Percentiles rank a stretch among this genome's conserved stretches.
phyloP scores from a whole-genome alignment of 1,140 invertebrate species.

The Drosophila kanapiae region DNA sequence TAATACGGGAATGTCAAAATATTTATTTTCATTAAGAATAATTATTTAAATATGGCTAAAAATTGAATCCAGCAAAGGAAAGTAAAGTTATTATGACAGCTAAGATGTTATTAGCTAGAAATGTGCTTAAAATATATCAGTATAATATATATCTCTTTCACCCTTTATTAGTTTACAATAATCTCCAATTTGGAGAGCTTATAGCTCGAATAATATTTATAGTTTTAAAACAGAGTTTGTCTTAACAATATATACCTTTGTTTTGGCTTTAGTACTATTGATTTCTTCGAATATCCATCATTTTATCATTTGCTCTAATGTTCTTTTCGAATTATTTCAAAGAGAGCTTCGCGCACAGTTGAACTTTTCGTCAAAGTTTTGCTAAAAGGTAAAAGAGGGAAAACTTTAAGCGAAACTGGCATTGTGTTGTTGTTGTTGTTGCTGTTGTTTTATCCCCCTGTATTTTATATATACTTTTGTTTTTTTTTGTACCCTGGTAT shows the following conservation, averaged over 20 bases:
- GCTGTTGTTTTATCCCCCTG: constrained; percentile 8
- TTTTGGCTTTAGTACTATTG: too few species aligned
- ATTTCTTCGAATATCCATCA: not conserved
- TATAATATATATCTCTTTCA: not conserved
- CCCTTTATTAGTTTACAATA: too few species aligned
- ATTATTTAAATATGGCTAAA: not conserved
- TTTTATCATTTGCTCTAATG: not conserved
- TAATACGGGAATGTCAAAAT: not conserved
- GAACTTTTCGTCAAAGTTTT: constrained; percentile 7
- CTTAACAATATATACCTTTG: too few species aligned
- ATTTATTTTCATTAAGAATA: constrained; percentile 1
- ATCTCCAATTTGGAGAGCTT: not conserved
- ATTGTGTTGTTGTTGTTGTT: constrained; percentile 10
- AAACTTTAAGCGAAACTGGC: constrained; percentile 34
- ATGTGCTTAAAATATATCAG: not conserved
- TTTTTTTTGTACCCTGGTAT: constrained; percentile 20
- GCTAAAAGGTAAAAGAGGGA: not conserved
- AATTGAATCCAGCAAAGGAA: not conserved
- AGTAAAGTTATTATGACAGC: too few species aligned
- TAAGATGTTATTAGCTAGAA: not conserved
- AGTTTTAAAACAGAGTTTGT: too few species aligned
- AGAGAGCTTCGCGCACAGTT: not conserved
- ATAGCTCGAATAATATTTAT: not conserved
- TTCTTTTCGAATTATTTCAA: not conserved
- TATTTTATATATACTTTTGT: constrained; percentile 8